Evolutionary conservation across 1,140 invertebrate species (phyloP), one percentile per base, ranked within the genome.

Genomic region (Atta texana): DNA sequence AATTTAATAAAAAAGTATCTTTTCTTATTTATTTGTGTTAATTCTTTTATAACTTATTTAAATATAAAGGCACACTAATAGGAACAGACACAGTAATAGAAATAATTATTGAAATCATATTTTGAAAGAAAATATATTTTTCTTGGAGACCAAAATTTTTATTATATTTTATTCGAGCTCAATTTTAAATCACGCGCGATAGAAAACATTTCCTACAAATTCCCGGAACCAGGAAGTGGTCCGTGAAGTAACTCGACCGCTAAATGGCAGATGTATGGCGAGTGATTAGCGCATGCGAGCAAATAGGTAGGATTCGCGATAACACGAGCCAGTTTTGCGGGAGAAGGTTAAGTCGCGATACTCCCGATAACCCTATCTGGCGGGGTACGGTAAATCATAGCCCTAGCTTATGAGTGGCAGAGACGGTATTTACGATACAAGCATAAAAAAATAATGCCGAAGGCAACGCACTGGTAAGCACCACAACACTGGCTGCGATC

Each of bases 271-370:
- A 93, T 88, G 87, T 89, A 86, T 64, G 69, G 75, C 61, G 68
- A 68, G 89, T 89, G 93, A 94, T 93, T 93, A 94, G 87, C 90
- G 89, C 80, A 88, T 87, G 76, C 77, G 90, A 92, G 92, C 92
- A 93, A 93, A 94, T 94, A 93, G 91, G 72, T 87, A 89, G 90
- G 89, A 92, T 91, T 90, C 78, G 87, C 91, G 89, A 91, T 91
- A 91, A 84, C 87, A 78, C 87, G 85, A 76, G 85, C 77, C 72
- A 77, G 89, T 90, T 51, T 69, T 61, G 87, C 87, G 87, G 63
- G 66, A 89, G 57, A 76, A 61, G 82, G 88, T 91, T 88, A 87
- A 92, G 69, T 61, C 68, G 76, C 89, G 92, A 92, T 91, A 87
- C 72, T 59, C 68, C 80, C 84, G 92, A 92, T 92, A 92, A 92